Base-by-base conservation (phyloP, 2,888 invertebrate genomes). In the Conops quadrifasciatus region DNA sequence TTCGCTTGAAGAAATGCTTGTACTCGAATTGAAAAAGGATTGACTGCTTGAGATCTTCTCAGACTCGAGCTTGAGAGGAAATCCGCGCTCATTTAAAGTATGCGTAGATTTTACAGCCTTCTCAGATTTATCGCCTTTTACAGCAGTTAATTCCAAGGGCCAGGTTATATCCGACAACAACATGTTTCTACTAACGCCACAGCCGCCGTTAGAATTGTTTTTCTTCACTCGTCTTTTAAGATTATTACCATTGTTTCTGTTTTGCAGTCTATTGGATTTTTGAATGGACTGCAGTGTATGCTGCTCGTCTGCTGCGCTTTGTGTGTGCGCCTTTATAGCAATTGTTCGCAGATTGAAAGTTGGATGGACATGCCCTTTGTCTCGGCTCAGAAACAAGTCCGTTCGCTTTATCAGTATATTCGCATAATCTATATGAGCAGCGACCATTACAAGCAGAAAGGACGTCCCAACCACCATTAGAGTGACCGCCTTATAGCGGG, bases 391-490 rank as follows among this genome's bases (percentile, higher is more conserved):
- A 76, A 89, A 87, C 62, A 83, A 78, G 2, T 79, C 79, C 1
- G 79, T 75, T 69, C 86, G 86, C 19, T 81, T 88, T 47, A 88
- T 88, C 72, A 92, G 86, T 63, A 93, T 90, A 62, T 91, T 88
- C 77, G 92, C 91, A 0, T 92, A 91, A 78, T 94, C 94, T 56
- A 93, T 87, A 76, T 91, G 89, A 0, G 92, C 90, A 47, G 91
- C 89, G 45, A 91, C 88, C 72, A 92, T 80, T 36, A 92, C 89
- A 78, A 91, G 88, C 77, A 92, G 82, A 75, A 94, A 87, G 77
- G 91, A 87, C 74, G 90, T 88, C 67, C 87, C 85, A 81, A 91
- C 89, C 77, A 91, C 86, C 77, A 86, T 87, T 71, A 90, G 87
- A 59, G 89, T 88, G 70, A 87, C 86, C 81, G 89, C 93, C 80